Conservation (phyloP, 2,888 invertebrate species). For the Noctua fimbriata region DNA sequence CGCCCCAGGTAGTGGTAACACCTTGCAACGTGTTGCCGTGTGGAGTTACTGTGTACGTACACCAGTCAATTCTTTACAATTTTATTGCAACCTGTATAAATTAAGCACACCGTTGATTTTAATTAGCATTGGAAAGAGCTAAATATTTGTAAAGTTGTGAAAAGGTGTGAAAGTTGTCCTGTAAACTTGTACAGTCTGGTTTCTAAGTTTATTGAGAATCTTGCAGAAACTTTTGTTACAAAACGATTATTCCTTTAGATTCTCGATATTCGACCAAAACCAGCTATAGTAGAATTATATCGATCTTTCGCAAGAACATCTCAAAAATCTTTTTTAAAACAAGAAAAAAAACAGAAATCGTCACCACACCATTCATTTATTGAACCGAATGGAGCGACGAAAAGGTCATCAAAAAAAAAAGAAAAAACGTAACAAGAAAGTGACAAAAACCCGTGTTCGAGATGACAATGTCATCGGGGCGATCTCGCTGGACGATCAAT, state of each 20-base stretch:
- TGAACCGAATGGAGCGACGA: constrained; percentile 63
- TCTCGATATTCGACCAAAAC: background rate
- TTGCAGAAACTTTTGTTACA: background rate
- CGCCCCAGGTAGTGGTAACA: constrained; percentile 9
- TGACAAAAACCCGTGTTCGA: constrained; percentile 84
- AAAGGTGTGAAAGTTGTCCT: background rate
- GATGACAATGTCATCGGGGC: constrained; percentile 77
- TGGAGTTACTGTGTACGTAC: constrained; percentile 12
- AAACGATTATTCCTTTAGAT: background rate
- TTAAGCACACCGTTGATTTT: constrained; percentile 43
- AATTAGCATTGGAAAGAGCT: no score
- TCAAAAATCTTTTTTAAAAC: constrained; percentile 8
- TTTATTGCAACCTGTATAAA: constrained; percentile 31
- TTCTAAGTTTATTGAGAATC: background rate
- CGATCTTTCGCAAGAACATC: constrained; percentile 4
- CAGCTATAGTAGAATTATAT: background rate
- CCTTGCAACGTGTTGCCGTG: constrained; percentile 47
- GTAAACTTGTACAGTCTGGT: background rate
- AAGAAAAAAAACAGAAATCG: constrained; percentile 47
- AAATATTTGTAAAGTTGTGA: background rate
- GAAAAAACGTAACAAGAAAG: constrained; percentile 63
- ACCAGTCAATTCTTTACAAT: constrained; percentile 44
- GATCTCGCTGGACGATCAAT: constrained; percentile 81
- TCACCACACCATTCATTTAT: constrained; percentile 68
- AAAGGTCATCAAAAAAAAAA: constrained; percentile 58